Conservation (phyloP, 2,797 vertebrate genomes). For the Heteromormyrus szaboi region DNA sequence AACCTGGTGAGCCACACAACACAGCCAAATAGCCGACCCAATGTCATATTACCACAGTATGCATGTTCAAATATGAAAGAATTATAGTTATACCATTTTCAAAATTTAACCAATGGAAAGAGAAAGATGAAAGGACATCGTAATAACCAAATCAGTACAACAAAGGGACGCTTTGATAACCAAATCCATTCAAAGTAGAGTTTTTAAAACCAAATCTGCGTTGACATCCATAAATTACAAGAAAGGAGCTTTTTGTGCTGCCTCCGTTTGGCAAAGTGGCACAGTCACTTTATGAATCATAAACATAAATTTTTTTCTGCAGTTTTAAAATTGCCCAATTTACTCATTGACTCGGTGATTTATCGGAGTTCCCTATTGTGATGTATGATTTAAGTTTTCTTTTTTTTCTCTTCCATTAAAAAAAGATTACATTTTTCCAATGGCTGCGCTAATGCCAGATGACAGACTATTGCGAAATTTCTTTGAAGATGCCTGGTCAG, state of each 20-base stretch:
- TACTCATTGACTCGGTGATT: not conserved
- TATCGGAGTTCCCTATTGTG: not conserved
- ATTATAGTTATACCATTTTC: not conserved
- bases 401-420: not conserved
- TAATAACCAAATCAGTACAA: not conserved
- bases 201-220: slow-evolving; percentile 8
- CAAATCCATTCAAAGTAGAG: not conserved
- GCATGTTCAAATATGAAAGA: not conserved
- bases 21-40: not conserved
- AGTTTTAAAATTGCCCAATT: not conserved
- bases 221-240: slow-evolving; percentile 23
- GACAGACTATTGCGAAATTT: slow-evolving; percentile 4
- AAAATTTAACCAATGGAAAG: not conserved
- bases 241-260: slow-evolving; percentile 11
- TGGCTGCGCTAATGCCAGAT: not conserved
- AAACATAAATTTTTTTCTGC: not conserved
- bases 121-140: not conserved
- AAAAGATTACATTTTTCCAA: not conserved
- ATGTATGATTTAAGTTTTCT: slow-evolving; percentile 18
- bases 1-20: not conserved
- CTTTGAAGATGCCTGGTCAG: slow-evolving; percentile 8
- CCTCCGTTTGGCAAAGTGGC: not conserved
- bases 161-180: not conserved
- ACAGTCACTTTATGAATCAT: not conserved
- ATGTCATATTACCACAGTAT: not conserved